Percentiles rank a stretch among this genome's conserved stretches.
Conservation (phyloP, 2,888 invertebrate genomes). For the Macrosoma leucophasiata region DNA sequence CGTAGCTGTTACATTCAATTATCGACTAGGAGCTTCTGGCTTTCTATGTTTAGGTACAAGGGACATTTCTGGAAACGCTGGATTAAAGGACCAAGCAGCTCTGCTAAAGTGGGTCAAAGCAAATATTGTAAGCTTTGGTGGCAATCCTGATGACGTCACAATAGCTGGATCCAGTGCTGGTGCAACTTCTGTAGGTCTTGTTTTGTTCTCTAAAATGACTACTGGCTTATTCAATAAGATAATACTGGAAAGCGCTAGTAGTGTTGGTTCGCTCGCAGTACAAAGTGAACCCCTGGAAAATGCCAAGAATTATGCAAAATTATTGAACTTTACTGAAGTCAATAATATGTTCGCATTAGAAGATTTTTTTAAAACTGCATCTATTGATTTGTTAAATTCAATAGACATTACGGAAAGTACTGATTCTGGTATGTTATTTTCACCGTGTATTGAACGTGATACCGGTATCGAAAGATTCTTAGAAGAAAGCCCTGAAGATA, state of each 20-base stretch:
- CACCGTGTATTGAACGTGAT: constrained; percentile 29
- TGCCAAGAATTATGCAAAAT: constrained; percentile 29
- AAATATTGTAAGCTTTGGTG: constrained; percentile 35
- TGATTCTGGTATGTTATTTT: constrained; percentile 27
- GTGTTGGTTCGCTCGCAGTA: constrained; percentile 23
- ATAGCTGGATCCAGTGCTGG: constrained; percentile 37
- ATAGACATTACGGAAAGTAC: constrained; percentile 19
- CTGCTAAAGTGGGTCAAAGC: constrained; percentile 33
- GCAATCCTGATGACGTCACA: constrained; percentile 34
- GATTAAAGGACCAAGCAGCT: constrained; percentile 36
- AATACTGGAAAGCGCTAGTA: constrained; percentile 30
- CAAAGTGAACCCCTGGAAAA: constrained; percentile 30
- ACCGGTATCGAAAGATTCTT: constrained; percentile 29
- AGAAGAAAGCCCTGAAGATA: constrained; percentile 32
- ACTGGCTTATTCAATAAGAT: constrained; percentile 27
- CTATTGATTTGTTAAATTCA: constrained; percentile 29
- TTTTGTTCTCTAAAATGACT: constrained; percentile 30
- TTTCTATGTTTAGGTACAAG: constrained; percentile 31
- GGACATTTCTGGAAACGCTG: constrained; percentile 34
- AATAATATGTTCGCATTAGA: constrained; percentile 35
- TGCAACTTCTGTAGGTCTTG: constrained; percentile 27
- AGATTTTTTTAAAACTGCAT: constrained; percentile 34
- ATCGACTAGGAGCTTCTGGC: constrained; percentile 35
- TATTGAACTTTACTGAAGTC: constrained; percentile 29
- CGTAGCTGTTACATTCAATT: constrained; percentile 42